Base-by-base conservation (phyloP, 2,888 invertebrate species). In the Caenorhabditis becei region DNA sequence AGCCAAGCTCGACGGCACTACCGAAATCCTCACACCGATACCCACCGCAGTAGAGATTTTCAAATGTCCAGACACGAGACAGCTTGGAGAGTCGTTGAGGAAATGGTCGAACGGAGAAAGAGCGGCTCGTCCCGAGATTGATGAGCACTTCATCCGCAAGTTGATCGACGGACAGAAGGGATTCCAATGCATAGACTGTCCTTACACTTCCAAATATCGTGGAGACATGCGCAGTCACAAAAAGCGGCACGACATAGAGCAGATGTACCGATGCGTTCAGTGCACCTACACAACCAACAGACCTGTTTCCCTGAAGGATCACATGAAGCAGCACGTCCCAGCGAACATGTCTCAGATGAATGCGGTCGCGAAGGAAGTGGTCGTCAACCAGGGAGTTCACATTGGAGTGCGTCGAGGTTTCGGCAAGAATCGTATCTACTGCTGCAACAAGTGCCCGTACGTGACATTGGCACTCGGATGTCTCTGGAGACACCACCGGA, bases 241-340 rank as follows among this genome's bases (percentile, higher is more conserved):
- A 44, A 62, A 63, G 24, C 80, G 83, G 44, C 85, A 85, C 56
- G 58, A 58, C 14, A 71, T 44, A 28, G 62, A 56, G 14, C 72
- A 72, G 10, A 66, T 61, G 56, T 80, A 54, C 65, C 67, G 82
- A 18, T 85, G 85, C 47, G 78, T 74, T 23, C 83, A 83, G 20
- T 85, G 85, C 63, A 77, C 81, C 8, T 85, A 85, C 54, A 74
- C 81, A 2, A 84, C 85, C 11, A 82, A 84, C 35, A 49, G 85
- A 16, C 74, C 78, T 0, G 81, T 84, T 0, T 77, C 78, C 1
- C 65, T 85, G 16, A 65, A 80, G 41, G 67, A 80, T 63, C 85
- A 85, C 54, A 49, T 75, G 28, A 71, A 71, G 32, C 74, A 65
- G 28, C 85, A 85, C 37, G 37, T 44, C 1, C 47, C 69, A 5